Conservation (phyloP, 2,113 vertebrate genomes). For the Gnathonemus echidnorhynchus region DNA sequence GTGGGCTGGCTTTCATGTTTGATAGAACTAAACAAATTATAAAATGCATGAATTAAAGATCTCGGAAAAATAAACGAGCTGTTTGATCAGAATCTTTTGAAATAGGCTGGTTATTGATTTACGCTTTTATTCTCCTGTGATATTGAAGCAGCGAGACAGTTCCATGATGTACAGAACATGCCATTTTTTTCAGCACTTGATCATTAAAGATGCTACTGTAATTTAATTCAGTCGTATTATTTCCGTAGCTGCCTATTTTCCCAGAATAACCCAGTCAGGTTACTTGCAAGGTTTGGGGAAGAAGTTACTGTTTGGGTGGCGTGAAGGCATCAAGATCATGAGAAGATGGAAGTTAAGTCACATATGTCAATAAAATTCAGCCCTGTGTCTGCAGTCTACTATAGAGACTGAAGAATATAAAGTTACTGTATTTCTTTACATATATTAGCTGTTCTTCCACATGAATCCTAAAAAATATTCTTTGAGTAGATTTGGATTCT, state of each 20-base stretch:
- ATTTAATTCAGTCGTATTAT: background rate
- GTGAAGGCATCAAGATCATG: background rate
- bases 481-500: background rate
- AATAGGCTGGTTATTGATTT: background rate
- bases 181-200: background rate
- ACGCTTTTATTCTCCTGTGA: background rate
- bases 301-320: background rate
- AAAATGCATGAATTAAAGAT: background rate
- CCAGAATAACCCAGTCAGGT: background rate
- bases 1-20: background rate
- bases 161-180: background rate
- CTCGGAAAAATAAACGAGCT: background rate
- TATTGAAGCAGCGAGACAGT: background rate
- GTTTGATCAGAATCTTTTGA: background rate
- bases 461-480: background rate
- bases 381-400: background rate
- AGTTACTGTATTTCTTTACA: background rate
- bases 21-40: background rate
- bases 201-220: background rate
- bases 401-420: background rate
- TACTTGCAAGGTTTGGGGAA: background rate
- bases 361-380: background rate
- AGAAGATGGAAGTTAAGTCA: background rate
- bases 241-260: background rate
- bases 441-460: background rate